Evolutionary conservation across 2,888 invertebrate genomes (phyloP), one percentile per base, ranked within the genome.

Genomic region (Melieria picta): DNA sequence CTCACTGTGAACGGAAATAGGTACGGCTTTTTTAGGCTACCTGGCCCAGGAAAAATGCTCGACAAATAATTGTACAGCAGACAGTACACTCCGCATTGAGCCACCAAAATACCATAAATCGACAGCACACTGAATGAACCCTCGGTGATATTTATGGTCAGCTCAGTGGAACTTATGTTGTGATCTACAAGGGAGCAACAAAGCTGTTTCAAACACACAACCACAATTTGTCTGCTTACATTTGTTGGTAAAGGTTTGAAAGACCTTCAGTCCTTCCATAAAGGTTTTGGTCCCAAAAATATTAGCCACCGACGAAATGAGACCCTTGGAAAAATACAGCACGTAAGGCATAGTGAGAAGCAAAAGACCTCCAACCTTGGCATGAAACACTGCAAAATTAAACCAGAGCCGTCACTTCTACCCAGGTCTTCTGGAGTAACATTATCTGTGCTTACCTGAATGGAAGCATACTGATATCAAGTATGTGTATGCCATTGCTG

Each of bases 21-120:
- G 88, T 90, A 91, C 0, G 91, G 90, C 76, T 89, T 88, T 4
- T 92, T 90, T 4, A 92, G 89, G 0, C 94, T 94, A 78, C 90
- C 92, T 43, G 90, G 88, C 4, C 93, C 93, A 0, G 94, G 94
- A 75, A 85, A 84, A 45, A 86, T 78, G 68, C 81, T 80, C 1
- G 81, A 79, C 45, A 87, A 76, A 63, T 86, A 86, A 60, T 81
- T 81, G 76, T 86, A 87, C 0, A 86, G 73, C 42, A 82, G 5
- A 1, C 79, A 80, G 72, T 87, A 86, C 0, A 82, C 46, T 16
- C 84, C 16, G 3, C 78, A 79, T 74, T 86, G 86, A 0, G 74
- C 52, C 7, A 86, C 56, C 3, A 87, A 73, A 48, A 80, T 70
- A 5, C 72, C 4, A 69, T 86, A 82, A 69, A 84, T 77, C 30